Conservation (phyloP, 1,140 invertebrate species). For the Cryptotermes secundus region DNA sequence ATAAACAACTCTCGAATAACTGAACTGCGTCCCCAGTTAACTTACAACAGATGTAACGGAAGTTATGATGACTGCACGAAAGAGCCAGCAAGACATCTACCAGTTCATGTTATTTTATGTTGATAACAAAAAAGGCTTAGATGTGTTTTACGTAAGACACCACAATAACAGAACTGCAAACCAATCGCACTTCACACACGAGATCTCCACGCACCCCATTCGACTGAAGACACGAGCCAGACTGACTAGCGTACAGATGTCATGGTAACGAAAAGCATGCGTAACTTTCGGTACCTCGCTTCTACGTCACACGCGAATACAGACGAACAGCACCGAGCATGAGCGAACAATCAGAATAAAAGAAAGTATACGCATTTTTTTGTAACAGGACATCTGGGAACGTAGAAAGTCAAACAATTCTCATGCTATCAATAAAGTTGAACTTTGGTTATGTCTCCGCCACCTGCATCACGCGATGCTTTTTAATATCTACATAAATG, state of each 20-base stretch:
- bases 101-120: background rate
- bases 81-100: background rate
- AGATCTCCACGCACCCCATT: background rate
- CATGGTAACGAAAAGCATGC: slow-evolving; percentile 14
- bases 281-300: background rate
- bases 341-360: background rate
- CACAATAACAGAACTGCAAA: background rate
- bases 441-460: background rate
- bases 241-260: background rate
- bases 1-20: too few relatives aligned
- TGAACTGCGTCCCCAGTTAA: background rate
- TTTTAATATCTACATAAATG: background rate
- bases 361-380: background rate
- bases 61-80: background rate
- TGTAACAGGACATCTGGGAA: background rate
- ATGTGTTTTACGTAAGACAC: background rate
- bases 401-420: background rate
- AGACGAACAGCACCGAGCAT: background rate
- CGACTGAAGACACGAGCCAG: background rate
- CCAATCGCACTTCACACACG: background rate
- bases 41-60: background rate
- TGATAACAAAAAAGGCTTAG: background rate
- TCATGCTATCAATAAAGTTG: background rate
- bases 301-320: background rate
- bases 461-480: background rate